Evolutionary conservation across 2,113 vertebrate species (phyloP), one percentile per base, ranked within the genome.

Genomic region (Alligator mississippiensis): DNA sequence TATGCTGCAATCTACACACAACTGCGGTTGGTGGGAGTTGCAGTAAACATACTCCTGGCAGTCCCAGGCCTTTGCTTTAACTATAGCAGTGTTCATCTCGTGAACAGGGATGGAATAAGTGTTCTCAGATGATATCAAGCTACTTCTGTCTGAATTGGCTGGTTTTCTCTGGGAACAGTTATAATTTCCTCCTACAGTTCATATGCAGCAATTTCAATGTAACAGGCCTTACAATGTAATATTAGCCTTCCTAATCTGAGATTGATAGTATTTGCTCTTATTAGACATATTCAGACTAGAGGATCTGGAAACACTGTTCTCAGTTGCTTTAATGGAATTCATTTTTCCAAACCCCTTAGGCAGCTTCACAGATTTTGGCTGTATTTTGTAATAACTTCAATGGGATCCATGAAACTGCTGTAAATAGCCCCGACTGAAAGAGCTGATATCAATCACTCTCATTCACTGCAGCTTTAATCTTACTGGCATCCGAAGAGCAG

Each of bases 391-490:
- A 16, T 19, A 9, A 4, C 59, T 25, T 17, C 0, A 5, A 11
- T 30, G 3, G 28, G 7, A 17, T 55, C 6, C 81, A 3, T 3
- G 21, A 21, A 24, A 30, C 4, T 3, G 24, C 82, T 5, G 0
- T 0, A 0, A 27, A 2, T 19, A 6, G 70, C 78, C 16, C 1
- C 30, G 11, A 2, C 0, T 0, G 82, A 58, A 12, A 34, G 30
- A 25, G 62, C 3, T 47, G 21, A 27, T 3, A 74, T 1, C 55
- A 1, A 28, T 3, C 1, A 7, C n/a, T 17, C 81, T 90, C 18
- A 0, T 57, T 59, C 27, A 27, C 57, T 9, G 28, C 59, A 9
- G 4, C 92, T 30, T 64, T 18, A 1, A 22, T n/a, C 11, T 18
- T 14, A 18, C 15, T n/a, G n/a, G 66, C 66, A 17, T 18, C 28